These are phyloP conservation scores for Phalacrocorax aristotelis DNA, from an alignment of 2,113 vertebrate genomes.

Conservation along the genomic window DNA sequence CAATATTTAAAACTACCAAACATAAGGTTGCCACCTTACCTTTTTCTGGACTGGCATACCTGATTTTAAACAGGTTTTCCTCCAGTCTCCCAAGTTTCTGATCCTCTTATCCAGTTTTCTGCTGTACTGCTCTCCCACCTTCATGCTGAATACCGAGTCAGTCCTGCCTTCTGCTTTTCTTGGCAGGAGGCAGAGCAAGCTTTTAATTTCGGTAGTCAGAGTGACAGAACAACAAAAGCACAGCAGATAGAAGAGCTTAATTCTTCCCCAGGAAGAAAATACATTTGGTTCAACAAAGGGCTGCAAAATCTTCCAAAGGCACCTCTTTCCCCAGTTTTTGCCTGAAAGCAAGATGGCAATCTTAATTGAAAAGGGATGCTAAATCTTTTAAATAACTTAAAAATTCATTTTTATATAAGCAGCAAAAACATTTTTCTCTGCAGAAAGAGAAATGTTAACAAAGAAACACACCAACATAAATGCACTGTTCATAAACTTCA, in stretches of 20 bases:
- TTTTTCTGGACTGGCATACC: slow-evolving; percentile 53
- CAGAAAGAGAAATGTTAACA: slow-evolving; percentile 76
- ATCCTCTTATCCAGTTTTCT: slow-evolving; percentile 10
- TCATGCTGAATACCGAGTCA: slow-evolving; percentile 8
- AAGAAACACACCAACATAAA: slow-evolving; percentile 72
- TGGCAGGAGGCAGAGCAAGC: slow-evolving; percentile 49
- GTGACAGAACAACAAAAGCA: slow-evolving; percentile 57
- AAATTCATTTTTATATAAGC: slow-evolving; percentile 78
- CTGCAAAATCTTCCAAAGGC: slow-evolving; percentile 46
- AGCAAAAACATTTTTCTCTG: slow-evolving; percentile 80
- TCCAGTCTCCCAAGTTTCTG: slow-evolving; percentile 41
- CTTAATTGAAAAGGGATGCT: slow-evolving; percentile 76
- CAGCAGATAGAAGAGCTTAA: slow-evolving; percentile 50
- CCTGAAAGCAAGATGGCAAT: slow-evolving; percentile 79
- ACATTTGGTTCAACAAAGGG: slow-evolving; percentile 46
- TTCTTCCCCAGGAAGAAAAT: slow-evolving; percentile 68
- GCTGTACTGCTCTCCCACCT: slow-evolving; percentile 36
- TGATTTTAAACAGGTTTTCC: slow-evolving; percentile 47
- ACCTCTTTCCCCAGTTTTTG: slow-evolving; percentile 35
- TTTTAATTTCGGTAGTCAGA: slow-evolving; percentile 41
- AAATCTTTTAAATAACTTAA: slow-evolving; percentile 82
- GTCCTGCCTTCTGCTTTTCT: slow-evolving; percentile 16
- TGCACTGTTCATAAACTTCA: slow-evolving; percentile 63
- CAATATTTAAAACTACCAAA: slow-evolving; percentile 72
- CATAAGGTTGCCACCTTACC: slow-evolving; percentile 79